Evolutionary conservation across 2,888 invertebrate species (phyloP), one percentile per base, ranked within the genome.

Genomic region (Xanthostigma xanthostigma): DNA sequence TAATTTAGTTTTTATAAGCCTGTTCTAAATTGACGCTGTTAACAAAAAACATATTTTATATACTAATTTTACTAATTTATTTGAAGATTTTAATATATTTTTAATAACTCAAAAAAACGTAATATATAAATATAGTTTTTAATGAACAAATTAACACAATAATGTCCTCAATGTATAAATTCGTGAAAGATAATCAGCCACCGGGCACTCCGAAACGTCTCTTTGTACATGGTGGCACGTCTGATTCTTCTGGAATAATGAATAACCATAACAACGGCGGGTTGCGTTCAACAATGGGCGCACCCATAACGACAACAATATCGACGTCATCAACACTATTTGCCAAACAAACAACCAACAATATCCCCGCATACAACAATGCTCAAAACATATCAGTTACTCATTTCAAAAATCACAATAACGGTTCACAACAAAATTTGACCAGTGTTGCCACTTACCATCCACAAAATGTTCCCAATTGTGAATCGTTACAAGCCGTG

Each of bases 141-240:
- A 17, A 27, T 27, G 27, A 27, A 27, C 6, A 27, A 27, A 27
- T 27, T 27, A 27, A 27, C 6, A 62, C 59, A 64, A 60, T 60
- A 55, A 65, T 55, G 58, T 78, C 78, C 78, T 77, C 76, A 57
- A 84, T 88, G 79, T 87, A 87, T 66, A 79, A 83, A 64, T 88
- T 88, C 68, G 81, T 85, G 54, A 82, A 84, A 67, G 84, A 84
- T 64, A 64, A 63, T 40, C 58, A 59, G 37, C 53, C 60, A 40
- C 57, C 56, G 63, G 62, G 61, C 52, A 66, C 67, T 58, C 73
- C 73, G 59, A 76, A 76, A 62, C 78, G 86, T 52, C 74, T 88
- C 53, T 87, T 86, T 67, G 80, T 87, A 57, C 84, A 85, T 66
- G 85, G 76, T 56, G 79, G 81, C 64, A 72, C 61, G 6, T 27